Percentiles rank a stretch among this genome's conserved stretches.
Evolutionary conservation across 2,797 vertebrate genomes (phyloP).

Genomic region (Cossypha caffra): DNA sequence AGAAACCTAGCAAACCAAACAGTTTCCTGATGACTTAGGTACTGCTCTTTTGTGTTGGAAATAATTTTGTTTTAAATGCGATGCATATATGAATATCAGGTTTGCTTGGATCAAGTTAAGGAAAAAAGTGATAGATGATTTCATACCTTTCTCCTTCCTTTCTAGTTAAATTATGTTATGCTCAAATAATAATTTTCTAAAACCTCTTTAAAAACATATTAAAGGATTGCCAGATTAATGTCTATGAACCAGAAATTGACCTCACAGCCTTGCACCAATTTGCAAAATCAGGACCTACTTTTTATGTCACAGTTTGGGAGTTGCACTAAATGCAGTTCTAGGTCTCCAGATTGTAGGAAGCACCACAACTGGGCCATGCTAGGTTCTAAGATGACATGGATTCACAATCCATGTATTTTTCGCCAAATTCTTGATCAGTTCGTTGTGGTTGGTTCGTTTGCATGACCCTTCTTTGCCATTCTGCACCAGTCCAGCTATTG

Average conservation of each 20-base stretch:
- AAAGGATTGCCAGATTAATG: background rate
- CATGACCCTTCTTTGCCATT: no score
- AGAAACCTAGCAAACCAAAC: background rate
- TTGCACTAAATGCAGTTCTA: background rate
- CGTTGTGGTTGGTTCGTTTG: background rate
- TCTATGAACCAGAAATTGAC: background rate
- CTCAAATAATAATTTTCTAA: background rate
- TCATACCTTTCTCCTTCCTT: background rate
- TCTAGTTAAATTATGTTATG: background rate
- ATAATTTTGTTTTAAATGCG: background rate
- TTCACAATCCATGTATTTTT: background rate
- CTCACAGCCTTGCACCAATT: background rate
- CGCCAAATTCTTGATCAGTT: background rate
- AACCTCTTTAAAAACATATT: background rate
- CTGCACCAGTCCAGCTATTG: no score
- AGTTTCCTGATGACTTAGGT: background rate
- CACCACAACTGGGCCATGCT: background rate
- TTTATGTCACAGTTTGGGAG: background rate
- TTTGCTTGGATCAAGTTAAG: background rate
- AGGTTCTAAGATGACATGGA: background rate
- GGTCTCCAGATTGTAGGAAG: background rate
- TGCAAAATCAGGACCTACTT: background rate
- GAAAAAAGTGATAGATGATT: background rate
- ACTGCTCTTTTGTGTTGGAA: background rate
- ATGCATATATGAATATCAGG: background rate